Evolutionary conservation across 2,888 invertebrate species (phyloP), one percentile per base, ranked within the genome.

Genomic region (Eretmocerus hayati): DNA sequence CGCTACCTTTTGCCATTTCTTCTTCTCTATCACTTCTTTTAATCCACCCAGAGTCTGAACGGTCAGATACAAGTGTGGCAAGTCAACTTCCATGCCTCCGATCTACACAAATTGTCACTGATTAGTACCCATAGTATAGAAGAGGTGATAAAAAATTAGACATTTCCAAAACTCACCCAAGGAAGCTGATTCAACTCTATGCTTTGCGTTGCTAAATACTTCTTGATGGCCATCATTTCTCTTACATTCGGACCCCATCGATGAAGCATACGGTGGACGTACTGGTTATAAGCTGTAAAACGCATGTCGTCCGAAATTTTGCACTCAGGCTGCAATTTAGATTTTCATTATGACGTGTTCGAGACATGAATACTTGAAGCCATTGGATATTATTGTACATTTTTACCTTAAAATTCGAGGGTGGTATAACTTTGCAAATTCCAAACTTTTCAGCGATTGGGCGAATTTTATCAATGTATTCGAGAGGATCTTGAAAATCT

Each of bases 241-340:
- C 85, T 82, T 1, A 88, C 83, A 59, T 87, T 90, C 0, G 89
- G 85, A 0, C 94, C 93, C 92, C 92, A 94, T 26, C 93, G 81
- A 59, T 84, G 81, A 59, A 85, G 77, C 81, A 94, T 83, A 55
- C 90, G 87, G 60, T 91, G 85, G 2, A 94, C 83, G 61, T 92
- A 91, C 65, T 95, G 95, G 71, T 92, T 90, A 55, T 87, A 85
- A 0, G 89, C 88, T 0, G 85, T 85, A 62, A 95, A 94, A 4
- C 89, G 74, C 78, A 90, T 85, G 52, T 89, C 87, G 55, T 93
- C 91, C 11, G 84, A 80, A 0, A 91, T 81, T 58, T 84, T 81
- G 62, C 91, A 92, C 55, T 88, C 85, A 2, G 89, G 86, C 77
- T 80, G 8, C 30, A 30, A 13, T 8, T 30, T 9, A 30, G 30